Evolutionary conservation across 92 coral and sea anemone genomes (phyloP).

Genomic region (Parazoanthus atlanticus): DNA sequence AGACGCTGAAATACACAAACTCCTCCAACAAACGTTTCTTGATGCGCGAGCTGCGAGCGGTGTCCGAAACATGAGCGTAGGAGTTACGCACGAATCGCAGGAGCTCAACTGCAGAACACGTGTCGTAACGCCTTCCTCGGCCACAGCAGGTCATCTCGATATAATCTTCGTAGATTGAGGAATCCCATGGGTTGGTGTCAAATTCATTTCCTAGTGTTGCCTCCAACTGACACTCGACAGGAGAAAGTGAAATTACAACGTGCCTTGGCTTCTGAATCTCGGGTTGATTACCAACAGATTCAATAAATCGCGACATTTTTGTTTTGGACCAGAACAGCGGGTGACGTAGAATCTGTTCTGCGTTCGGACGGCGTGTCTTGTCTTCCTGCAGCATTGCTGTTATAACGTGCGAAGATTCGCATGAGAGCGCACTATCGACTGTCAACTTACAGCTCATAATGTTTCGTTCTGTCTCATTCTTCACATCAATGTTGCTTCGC

Average conservation of each 20-base stretch:
- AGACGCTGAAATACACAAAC: conserved; percentile 22
- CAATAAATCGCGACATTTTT: conserved; percentile 38
- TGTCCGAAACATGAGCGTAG: conserved; percentile 38
- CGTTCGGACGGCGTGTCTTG: conserved; percentile 21
- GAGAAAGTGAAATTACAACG: conserved; percentile 8
- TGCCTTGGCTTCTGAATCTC: conserved; percentile 45
- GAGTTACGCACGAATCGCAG: conserved; percentile 46
- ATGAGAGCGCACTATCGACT: conserved; percentile 1
- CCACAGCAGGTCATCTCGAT: conserved; percentile 41
- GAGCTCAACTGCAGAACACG: conserved; percentile 40
- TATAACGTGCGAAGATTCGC: conserved; percentile 28
- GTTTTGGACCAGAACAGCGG: conserved; percentile 42
- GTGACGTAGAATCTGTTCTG: conserved; percentile 20
- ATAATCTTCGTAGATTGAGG: conserved; percentile 15
- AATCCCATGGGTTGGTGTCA: conserved; percentile 27
- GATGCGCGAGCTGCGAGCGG: conserved; percentile 11
- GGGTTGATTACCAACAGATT: conserved; percentile 49
- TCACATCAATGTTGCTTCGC: conserved; percentile 30
- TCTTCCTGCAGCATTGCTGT: conserved; percentile 17
- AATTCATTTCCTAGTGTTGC: conserved; percentile 34
- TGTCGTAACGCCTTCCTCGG: conserved; percentile 27
- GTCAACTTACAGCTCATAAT: background rate
- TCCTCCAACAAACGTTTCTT: conserved; percentile 38
- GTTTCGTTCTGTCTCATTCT: conserved; percentile 39
- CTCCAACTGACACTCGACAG: conserved; percentile 35